Evolutionary conservation across 1,140 invertebrate species (phyloP).

Genomic region (Laupala kohalensis): DNA sequence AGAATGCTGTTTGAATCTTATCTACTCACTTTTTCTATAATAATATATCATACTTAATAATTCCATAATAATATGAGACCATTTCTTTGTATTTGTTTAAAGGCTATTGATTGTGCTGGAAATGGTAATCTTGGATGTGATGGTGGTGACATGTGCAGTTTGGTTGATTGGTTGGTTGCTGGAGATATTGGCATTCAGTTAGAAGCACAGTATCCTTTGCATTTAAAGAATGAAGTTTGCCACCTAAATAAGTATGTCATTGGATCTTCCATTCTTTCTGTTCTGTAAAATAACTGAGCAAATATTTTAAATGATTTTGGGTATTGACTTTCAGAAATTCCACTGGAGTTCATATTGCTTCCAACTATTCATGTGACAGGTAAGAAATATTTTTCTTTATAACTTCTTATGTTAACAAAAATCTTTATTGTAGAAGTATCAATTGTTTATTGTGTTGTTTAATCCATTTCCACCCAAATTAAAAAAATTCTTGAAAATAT

Average conservation of each 20-base stretch:
- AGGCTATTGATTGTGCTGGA: constrained; percentile 70
- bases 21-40: too few species aligned
- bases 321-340: constrained; percentile 14
- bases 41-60: too few species aligned
- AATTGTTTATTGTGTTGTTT: too few species aligned
- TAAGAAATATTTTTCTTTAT: constrained; percentile 24
- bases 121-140: constrained; percentile 60
- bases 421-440: too few species aligned
- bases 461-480: too few species aligned
- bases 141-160: constrained; percentile 66
- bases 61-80: too few species aligned
- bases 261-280: constrained; percentile 3
- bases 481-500: too few species aligned
- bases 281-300: not conserved
- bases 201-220: constrained; percentile 53
- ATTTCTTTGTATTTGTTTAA: constrained; percentile 21
- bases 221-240: constrained; percentile 42
- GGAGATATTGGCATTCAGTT: constrained; percentile 40
- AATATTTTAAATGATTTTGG: not conserved
- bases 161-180: constrained; percentile 55
- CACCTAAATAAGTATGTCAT: constrained; percentile 30
- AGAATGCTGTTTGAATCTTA: too few species aligned
- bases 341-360: constrained; percentile 22
- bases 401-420: too few species aligned
- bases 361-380: constrained; percentile 36